These are phyloP conservation scores for Catharus minimus DNA, from an alignment of 2,113 vertebrate species.

Conservation along the genomic window DNA sequence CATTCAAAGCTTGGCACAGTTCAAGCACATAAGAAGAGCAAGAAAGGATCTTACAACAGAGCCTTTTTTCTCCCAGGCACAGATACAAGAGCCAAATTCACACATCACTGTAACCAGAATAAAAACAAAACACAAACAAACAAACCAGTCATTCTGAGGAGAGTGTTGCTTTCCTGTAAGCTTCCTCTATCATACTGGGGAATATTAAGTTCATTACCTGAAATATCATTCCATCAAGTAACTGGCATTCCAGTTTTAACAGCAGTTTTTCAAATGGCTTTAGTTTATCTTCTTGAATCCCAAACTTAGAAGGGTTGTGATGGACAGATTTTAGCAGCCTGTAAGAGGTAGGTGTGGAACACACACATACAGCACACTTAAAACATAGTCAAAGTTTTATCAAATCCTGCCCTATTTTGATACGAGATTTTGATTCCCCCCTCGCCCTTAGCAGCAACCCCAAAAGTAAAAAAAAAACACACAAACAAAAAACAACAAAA, in stretches of 20 bases:
- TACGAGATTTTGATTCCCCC: not conserved
- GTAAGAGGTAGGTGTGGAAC: not conserved
- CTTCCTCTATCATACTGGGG: not conserved
- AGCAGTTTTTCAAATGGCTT: conserved; percentile 98
- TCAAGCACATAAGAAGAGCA: not conserved
- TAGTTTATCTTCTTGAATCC: conserved; percentile 93
- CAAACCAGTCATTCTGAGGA: not conserved
- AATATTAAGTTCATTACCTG: conserved; percentile 80
- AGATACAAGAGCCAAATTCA: conserved; percentile 2
- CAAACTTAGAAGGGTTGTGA: conserved; percentile 96
- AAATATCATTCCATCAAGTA: conserved; percentile 93
- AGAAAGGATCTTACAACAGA: not conserved
- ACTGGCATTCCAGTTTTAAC: conserved; percentile 91
- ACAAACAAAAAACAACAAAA: not conserved
- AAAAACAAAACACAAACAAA: not conserved
- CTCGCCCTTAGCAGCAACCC: not conserved
- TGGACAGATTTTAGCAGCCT: conserved; percentile 97
- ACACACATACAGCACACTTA: not conserved
- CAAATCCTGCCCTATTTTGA: not conserved
- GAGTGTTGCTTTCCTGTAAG: not conserved
- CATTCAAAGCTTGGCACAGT: conserved; percentile 18
- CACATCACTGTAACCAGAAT: not conserved
- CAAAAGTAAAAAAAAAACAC: not conserved
- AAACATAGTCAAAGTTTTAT: not conserved
- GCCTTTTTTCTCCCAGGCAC: not conserved